Conservation (phyloP, 2,113 vertebrate genomes). For the Montifringilla adamsi region DNA sequence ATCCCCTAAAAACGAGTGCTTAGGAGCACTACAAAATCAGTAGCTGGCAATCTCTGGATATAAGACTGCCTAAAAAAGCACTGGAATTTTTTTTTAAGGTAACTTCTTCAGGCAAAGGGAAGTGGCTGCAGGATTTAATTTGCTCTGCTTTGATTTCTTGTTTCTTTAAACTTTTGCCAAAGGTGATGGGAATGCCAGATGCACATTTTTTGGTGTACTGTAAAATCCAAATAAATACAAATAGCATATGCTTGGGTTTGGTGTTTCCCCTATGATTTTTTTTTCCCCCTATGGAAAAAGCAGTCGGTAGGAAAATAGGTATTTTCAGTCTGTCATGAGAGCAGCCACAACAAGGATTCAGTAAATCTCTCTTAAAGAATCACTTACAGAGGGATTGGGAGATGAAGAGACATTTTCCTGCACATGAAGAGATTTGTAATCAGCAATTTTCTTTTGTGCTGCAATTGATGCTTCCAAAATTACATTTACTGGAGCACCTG, state of each 20-base stretch:
- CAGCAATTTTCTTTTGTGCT: conserved; percentile 5
- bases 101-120: neutral
- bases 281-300: neutral
- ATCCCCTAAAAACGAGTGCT: neutral
- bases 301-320: neutral
- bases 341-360: neutral
- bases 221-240: conserved; percentile 34
- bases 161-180: conserved; percentile 57
- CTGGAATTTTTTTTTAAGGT: neutral
- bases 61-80: neutral
- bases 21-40: neutral
- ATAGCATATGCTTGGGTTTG: neutral
- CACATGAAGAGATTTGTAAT: conserved; percentile 1
- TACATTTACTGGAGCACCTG: neutral
- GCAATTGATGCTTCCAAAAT: conserved; percentile 2
- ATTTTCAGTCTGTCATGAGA: neutral
- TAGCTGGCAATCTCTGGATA: neutral
- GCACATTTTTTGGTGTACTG: neutral
- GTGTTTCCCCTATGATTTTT: neutral
- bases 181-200: conserved; percentile 28
- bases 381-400: neutral
- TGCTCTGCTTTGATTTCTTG: conserved; percentile 22
- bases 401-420: neutral
- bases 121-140: conserved; percentile 38
- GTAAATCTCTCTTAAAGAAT: conserved; percentile 26